Conservation (phyloP, 2,888 invertebrate species). For the Octonoba sinensis region DNA sequence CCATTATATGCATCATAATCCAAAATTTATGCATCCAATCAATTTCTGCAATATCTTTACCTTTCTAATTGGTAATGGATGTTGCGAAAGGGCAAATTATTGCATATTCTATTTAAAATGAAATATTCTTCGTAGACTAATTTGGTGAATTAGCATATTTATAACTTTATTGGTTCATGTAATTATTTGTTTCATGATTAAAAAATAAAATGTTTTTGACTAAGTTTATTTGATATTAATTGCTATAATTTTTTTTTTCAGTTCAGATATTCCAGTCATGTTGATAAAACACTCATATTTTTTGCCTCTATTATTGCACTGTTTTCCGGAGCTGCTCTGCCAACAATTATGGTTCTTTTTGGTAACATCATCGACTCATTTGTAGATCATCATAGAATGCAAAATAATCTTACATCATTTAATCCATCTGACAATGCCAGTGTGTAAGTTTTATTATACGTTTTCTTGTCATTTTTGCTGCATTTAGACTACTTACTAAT, state of each 20-base stretch:
- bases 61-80: too few relatives aligned
- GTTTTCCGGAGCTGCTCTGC: constrained; percentile 52
- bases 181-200: too few relatives aligned
- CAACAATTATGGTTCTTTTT: constrained; percentile 53
- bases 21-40: too few relatives aligned
- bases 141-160: too few relatives aligned
- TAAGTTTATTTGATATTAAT: background rate
- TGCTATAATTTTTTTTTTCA: background rate
- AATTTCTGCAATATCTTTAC: too few relatives aligned
- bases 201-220: too few relatives aligned
- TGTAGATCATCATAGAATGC: constrained; percentile 57
- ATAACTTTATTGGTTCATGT: too few relatives aligned
- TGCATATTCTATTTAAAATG: too few relatives aligned
- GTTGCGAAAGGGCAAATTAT: too few relatives aligned
- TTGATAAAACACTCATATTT: constrained; percentile 54
- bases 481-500: background rate
- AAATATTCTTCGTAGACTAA: too few relatives aligned
- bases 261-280: constrained; percentile 58
- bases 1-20: too few relatives aligned
- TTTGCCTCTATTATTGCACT: constrained; percentile 48
- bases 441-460: constrained; percentile 18
- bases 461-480: background rate
- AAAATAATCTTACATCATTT: constrained; percentile 45
- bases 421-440: constrained; percentile 16
- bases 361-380: constrained; percentile 56